Conservation (phyloP, 2,113 vertebrate genomes). For the Hipposideros armiger region DNA sequence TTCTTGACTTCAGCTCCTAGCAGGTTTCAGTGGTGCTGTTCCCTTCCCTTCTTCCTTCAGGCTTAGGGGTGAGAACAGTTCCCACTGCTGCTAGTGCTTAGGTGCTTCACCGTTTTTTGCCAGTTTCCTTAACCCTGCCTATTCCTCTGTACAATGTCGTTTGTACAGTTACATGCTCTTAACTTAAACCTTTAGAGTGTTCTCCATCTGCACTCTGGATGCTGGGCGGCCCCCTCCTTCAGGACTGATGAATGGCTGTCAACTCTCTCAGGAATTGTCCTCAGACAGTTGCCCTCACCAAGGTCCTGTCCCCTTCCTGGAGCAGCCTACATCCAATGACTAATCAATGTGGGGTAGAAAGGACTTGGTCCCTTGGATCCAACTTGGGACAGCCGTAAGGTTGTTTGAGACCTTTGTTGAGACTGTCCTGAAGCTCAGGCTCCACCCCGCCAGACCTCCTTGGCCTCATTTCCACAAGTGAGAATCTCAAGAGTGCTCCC, state of each 20-base stretch:
- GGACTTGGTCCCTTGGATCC: not conserved
- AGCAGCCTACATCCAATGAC: not conserved
- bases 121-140: not conserved
- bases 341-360: not conserved
- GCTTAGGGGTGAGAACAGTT: not conserved
- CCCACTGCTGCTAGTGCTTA: not conserved
- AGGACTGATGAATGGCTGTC: not conserved
- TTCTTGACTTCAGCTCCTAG: not conserved
- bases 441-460: not conserved
- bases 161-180: not conserved
- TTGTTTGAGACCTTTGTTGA: not conserved
- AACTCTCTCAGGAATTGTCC: not conserved
- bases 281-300: not conserved
- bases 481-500: not conserved
- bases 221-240: not conserved
- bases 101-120: not conserved
- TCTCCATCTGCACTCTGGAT: not conserved
- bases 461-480: not conserved
- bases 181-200: not conserved
- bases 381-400: not conserved
- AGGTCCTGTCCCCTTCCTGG: not conserved
- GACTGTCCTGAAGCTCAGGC: not conserved
- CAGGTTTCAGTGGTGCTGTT: not conserved
- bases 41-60: not conserved
- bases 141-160: not conserved